A percentile compares a stretch with the other conserved stretches of the same genome.
These are phyloP conservation scores for Poeciliopsis presidionis DNA, from an alignment of 2,797 vertebrate genomes.

Conservation along the genomic window DNA sequence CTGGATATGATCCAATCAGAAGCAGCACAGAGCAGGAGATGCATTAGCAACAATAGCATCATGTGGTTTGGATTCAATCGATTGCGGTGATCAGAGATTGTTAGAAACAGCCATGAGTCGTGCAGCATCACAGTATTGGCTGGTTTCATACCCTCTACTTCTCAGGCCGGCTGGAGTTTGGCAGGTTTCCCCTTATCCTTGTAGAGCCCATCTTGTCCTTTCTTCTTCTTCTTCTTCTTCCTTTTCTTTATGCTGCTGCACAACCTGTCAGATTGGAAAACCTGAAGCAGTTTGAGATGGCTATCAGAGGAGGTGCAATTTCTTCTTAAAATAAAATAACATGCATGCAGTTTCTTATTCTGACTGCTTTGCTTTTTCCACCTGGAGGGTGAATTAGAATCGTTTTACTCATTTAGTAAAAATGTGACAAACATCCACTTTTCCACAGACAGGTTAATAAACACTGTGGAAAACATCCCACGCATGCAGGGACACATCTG, in stretches of 20 bases:
- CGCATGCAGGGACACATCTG: constrained; percentile 57
- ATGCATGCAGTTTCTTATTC: constrained; percentile 30
- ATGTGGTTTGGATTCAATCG: background rate
- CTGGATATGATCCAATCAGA: background rate
- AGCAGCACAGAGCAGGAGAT: background rate
- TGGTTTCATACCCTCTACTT: constrained; percentile 37
- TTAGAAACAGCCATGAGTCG: constrained; percentile 52
- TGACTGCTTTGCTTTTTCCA: constrained; percentile 47
- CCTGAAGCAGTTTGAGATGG: constrained; percentile 48
- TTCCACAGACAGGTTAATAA: constrained; percentile 52
- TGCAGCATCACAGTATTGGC: constrained; percentile 25
- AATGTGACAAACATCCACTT: constrained; percentile 48
- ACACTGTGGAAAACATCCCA: constrained; percentile 45
- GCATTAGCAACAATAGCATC: background rate
- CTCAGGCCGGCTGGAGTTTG: constrained; percentile 54
- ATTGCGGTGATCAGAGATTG: background rate
- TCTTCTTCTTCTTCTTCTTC: background rate
- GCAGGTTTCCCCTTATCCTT: constrained; percentile 47
- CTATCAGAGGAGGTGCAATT: constrained; percentile 67
- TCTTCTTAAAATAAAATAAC: constrained; percentile 68
- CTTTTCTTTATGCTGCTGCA: constrained; percentile 33
- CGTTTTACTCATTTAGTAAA: constrained; percentile 53
- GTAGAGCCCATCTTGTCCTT: constrained; percentile 30
- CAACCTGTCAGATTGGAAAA: constrained; percentile 38
- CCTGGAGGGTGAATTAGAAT: constrained; percentile 56